Conservation (phyloP, 2,113 vertebrate genomes). For the Oceanites oceanicus region DNA sequence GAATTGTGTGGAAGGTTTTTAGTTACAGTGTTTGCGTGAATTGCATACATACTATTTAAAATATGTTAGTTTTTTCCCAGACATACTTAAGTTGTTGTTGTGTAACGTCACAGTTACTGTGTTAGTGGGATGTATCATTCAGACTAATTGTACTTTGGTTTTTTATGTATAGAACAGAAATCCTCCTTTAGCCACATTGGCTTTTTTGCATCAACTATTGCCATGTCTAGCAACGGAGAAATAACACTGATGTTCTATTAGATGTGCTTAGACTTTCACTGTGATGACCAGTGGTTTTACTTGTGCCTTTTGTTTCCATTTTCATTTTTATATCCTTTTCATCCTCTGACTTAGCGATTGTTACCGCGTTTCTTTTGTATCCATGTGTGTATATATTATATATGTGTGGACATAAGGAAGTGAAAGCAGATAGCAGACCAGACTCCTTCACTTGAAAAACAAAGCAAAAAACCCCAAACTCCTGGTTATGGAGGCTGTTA, state of each 20-base stretch:
- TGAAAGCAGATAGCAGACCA: background rate
- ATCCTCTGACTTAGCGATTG: background rate
- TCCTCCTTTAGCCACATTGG: background rate
- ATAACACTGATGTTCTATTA: background rate
- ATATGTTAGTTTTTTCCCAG: background rate
- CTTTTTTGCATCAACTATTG: background rate
- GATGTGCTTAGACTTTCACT: background rate
- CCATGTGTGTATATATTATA: rapidly evolving
- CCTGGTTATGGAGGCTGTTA: background rate
- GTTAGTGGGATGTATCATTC: background rate
- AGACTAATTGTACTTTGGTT: background rate
- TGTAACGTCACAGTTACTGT: background rate
- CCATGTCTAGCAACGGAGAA: background rate
- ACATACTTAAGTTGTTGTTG: background rate
- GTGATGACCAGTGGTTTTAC: background rate
- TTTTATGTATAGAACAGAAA: background rate
- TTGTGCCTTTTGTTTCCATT: background rate
- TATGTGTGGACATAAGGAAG: background rate
- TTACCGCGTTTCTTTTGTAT: background rate
- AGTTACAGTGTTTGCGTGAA: background rate
- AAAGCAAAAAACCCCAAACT: background rate
- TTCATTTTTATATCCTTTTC: background rate
- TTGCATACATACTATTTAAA: background rate
- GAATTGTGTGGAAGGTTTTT: background rate
- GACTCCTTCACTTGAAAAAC: background rate